Base-by-base conservation (phyloP, 1,140 invertebrate genomes). In the Ctenoplectra terminalis region DNA sequence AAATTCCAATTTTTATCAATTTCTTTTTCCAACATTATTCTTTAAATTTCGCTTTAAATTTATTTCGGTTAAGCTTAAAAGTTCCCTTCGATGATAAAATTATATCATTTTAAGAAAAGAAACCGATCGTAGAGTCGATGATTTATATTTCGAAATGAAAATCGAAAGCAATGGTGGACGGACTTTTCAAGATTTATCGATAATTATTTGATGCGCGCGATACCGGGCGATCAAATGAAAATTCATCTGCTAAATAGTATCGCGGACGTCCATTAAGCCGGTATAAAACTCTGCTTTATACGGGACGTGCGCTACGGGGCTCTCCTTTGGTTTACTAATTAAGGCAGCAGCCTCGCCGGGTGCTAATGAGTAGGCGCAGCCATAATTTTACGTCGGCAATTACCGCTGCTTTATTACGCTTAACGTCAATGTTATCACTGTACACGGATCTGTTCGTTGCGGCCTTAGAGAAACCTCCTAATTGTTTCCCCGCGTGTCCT, bases 301-400 rank as follows among this genome's bases (percentile, higher is more conserved):
- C 77, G 88, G 88, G 88, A 88, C 87, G 81, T 72, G 79, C 69
- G 69, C 78, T 64, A 48, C 58, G 37, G 66, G 73, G 82, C 56
- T 58, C 75, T 63, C 75, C 71, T 84, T 86, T 54, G 69, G 74
- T 83, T 89, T 88, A 84, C 84, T 83, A 90, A 90, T 90, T 89
- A 87, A 89, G 85, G 61, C 85, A 81, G 77, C 80, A 81, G 76
- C 80, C 84, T 84, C 73, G 86, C 17, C 82, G 83, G 75, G 81
- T 86, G 86, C 84, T 92, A 91, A 92, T 89, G 90, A 91, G 88
- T 84, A 84, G 73, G 82, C 54, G 86, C 80, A 83, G 64, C 75
- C 77, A 78, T 82, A 86, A 87, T 58, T 90, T 91, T 89, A 89
- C 85, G 85, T 81, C 80, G 58, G 87, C 84, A 91, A 92, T 92